Conservation (phyloP, 2,797 vertebrate genomes). For the Sebastes steindachneri region DNA sequence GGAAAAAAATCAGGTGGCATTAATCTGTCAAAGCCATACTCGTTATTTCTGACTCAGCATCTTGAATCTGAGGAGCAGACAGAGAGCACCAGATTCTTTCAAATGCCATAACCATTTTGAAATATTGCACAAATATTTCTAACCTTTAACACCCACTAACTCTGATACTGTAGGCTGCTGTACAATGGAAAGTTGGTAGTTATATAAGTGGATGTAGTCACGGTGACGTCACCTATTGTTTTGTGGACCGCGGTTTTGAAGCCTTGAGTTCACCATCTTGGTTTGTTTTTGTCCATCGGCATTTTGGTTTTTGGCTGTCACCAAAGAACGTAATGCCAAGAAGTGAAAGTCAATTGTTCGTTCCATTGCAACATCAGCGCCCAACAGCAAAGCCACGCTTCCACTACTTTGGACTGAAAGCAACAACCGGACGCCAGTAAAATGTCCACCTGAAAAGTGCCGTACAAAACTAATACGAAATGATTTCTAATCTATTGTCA, state of each 20-base stretch:
- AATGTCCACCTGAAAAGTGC: no score
- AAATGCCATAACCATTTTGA: background rate
- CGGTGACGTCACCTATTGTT: background rate
- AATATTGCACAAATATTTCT: background rate
- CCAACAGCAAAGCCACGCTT: no score
- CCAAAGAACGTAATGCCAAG: no score
- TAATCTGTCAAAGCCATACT: background rate
- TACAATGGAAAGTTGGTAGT: background rate
- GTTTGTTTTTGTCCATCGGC: background rate
- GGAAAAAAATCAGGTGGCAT: background rate
- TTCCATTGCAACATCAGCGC: no score
- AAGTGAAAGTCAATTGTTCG: no score
- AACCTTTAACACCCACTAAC: no score
- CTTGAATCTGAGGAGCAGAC: background rate
- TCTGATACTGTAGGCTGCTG: background rate
- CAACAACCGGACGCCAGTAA: no score
- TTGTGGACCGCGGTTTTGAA: background rate
- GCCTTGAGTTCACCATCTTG: rapidly evolving
- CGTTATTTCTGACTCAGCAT: background rate
- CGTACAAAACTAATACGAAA: no score
- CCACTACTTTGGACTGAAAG: no score
- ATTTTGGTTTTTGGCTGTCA: background rate
- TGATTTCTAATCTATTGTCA: no score
- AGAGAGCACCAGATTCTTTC: background rate
- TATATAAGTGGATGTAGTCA: background rate